Conservation (phyloP, 2,888 invertebrate species). For the Microchrysa polita region DNA sequence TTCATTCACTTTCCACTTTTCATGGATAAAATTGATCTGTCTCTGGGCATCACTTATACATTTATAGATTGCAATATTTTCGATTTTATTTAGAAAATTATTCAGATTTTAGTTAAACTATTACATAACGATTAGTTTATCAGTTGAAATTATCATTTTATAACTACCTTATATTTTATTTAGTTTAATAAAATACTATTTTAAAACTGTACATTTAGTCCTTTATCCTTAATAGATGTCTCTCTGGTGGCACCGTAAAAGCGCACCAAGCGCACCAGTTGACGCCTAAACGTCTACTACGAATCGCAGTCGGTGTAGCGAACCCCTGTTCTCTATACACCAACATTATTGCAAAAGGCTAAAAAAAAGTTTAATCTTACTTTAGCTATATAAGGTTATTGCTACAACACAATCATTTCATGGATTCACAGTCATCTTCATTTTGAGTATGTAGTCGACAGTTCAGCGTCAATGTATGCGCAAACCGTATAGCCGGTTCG, state of each 20-base stretch:
- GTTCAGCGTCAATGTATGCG: neutral
- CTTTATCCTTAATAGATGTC: constrained; percentile 50
- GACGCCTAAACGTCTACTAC: constrained; percentile 67
- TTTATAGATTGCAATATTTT: neutral
- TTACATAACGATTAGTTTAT: constrained; percentile 6
- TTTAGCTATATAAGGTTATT: constrained; percentile 22
- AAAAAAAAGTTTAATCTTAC: constrained; percentile 28
- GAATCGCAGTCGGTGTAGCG: constrained; percentile 65
- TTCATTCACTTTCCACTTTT: too few species aligned
- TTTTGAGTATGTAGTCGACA: constrained; percentile 20
- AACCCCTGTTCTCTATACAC: constrained; percentile 61
- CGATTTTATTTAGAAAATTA: neutral
- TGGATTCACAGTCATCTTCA: constrained; percentile 12
- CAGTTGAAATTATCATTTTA: constrained; percentile 29
- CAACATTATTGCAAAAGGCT: constrained; percentile 45
- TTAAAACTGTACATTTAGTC: constrained; percentile 35
- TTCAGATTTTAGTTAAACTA: constrained; percentile 1
- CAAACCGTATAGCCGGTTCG: constrained; percentile 13
- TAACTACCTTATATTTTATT: constrained; percentile 27
- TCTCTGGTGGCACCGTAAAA: constrained; percentile 55
- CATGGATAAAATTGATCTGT: too few species aligned
- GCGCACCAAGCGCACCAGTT: constrained; percentile 66
- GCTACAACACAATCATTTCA: constrained; percentile 22
- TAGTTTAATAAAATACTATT: neutral
- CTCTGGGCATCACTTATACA: too few species aligned